These are phyloP conservation scores for Jaculus jaculus DNA, from an alignment of 2,113 vertebrate genomes.

Conservation along the genomic window DNA sequence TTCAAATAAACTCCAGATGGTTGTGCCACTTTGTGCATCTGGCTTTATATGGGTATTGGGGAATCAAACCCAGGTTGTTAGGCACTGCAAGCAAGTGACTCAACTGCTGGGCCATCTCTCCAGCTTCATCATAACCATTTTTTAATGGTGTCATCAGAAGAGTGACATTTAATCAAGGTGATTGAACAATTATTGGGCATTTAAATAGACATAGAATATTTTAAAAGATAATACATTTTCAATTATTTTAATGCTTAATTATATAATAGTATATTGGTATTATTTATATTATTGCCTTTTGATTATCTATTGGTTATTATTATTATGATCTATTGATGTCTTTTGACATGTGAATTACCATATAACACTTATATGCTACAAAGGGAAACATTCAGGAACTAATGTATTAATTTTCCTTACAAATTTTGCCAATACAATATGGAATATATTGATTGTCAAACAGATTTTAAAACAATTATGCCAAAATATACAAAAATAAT, in stretches of 20 bases:
- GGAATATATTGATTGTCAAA: neutral
- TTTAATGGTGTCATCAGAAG: neutral
- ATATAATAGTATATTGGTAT: neutral
- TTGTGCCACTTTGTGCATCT: too few species aligned
- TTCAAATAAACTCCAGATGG: too few species aligned
- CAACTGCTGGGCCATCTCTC: too few species aligned
- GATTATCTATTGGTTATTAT: too few species aligned
- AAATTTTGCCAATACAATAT: neutral
- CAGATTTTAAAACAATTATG: neutral
- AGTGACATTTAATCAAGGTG: neutral
- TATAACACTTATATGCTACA: neutral
- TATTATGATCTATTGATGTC: neutral
- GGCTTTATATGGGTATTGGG: too few species aligned
- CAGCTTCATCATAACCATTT: neutral
- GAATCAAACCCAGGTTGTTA: too few species aligned
- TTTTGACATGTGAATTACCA: neutral
- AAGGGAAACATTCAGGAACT: slow-evolving; percentile 12
- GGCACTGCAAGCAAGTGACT: too few species aligned
- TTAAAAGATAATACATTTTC: neutral
- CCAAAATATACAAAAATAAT: slow-evolving; percentile 12
- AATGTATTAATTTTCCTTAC: neutral
- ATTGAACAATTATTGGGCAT: neutral
- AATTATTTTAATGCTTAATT: neutral
- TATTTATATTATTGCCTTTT: neutral
- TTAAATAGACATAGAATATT: neutral